Evolutionary conservation across 2,888 invertebrate genomes (phyloP), one percentile per base, ranked within the genome.

Genomic region (Antitype chi): DNA sequence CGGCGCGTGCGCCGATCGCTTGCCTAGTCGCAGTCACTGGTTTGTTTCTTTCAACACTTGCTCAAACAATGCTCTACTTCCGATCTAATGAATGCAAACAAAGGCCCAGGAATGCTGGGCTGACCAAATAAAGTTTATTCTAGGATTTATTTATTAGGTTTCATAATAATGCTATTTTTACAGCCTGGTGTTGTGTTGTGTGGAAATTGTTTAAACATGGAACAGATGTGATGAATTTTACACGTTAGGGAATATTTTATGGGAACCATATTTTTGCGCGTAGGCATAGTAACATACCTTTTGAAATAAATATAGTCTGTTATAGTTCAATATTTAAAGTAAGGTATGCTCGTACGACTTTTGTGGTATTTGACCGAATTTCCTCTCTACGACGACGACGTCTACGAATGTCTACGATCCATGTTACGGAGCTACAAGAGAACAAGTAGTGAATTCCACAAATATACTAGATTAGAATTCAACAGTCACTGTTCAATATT

Each of bases 11-110:
- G 78, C 81, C 74, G 82, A 71, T 75, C 73, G 78, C 77, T 74
- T 73, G 85, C 80, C 76, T 85, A 86, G 83, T 74, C 81, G 79
- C 85, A 85, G 79, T 72, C 78, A 78, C 84, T 91, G 92, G 86
- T 76, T 86, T 87, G 87, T 93, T 94, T 94, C 94, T 92, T 90
- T 95, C 94, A 93, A 93, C 95, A 95, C 94, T 92, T 93, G 93
- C 91, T 92, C 89, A 93, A 95, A 95, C 95, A 95, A 95, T 94
- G 90, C 91, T 88, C 88, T 82, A 92, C 91, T 93, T 92, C 91
- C 91, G 92, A 92, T 92, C 86, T 88, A 88, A 91, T 91, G 89
- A 89, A 90, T 82, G 89, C 90, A 92, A 91, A 91, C 92, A 92
- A 88, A 82, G 76, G 82, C 84, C 69, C 76, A 87, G 87, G 90